phyloP scores from a whole-genome alignment of 1,140 invertebrate genomes.

The Paraescarpia echinospica region DNA sequence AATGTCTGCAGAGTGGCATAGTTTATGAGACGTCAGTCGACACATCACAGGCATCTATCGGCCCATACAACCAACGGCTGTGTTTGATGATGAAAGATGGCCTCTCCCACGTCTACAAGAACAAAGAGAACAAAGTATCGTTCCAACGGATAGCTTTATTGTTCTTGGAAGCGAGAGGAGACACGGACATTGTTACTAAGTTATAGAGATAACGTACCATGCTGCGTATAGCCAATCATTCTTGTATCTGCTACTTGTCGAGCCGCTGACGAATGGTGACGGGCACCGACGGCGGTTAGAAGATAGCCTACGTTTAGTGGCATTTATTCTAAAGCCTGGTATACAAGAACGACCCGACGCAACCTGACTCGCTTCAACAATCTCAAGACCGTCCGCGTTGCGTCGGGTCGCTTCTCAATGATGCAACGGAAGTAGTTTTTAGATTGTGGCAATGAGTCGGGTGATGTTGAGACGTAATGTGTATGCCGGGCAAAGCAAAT shows the following conservation, averaged over 20 bases:
- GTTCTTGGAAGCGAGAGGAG: too few species aligned
- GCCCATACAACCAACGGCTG: neutral
- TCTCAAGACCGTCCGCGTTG: too few species aligned
- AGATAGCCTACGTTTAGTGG: neutral
- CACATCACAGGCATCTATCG: neutral
- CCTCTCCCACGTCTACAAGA: neutral
- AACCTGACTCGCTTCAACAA: too few species aligned
- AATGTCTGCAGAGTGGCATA: neutral
- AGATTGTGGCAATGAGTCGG: too few species aligned
- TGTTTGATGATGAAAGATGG: neutral
- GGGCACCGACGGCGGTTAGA: neutral
- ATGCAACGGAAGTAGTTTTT: too few species aligned
- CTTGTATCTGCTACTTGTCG: neutral
- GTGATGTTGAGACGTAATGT: too few species aligned
- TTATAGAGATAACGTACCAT: neutral
- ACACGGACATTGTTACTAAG: too few species aligned
- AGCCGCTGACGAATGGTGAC: neutral
- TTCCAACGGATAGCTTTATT: neutral
- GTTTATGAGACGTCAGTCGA: neutral
- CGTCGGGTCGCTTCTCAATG: too few species aligned
- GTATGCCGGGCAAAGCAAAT: too few species aligned
- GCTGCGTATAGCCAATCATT: neutral
- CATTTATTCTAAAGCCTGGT: too few species aligned
- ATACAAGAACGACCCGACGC: too few species aligned
- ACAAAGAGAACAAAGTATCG: neutral